phyloP scores from a whole-genome alignment of 2,113 vertebrate genomes.

The Sceloporus tristichus region DNA sequence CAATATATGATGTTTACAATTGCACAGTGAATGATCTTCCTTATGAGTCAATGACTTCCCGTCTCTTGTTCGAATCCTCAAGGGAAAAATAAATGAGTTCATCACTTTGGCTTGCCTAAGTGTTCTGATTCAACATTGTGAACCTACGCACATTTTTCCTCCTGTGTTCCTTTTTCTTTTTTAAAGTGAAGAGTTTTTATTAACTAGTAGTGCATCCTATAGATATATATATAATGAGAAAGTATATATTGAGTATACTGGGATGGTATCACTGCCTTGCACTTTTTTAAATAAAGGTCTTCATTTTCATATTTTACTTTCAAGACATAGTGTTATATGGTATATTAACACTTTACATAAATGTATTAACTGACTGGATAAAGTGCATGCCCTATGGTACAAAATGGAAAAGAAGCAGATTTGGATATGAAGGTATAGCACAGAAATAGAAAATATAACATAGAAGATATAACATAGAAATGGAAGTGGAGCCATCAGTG shows the following conservation, averaged over 20 bases:
- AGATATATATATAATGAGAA: constrained; percentile 49
- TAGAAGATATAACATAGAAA: background rate
- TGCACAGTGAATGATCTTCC: constrained; percentile 76
- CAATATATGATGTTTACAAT: constrained; percentile 77
- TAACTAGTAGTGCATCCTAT: constrained; percentile 45
- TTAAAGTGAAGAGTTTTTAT: constrained; percentile 52
- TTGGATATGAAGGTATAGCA: background rate
- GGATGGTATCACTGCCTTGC: constrained; percentile 59
- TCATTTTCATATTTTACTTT: constrained; percentile 51
- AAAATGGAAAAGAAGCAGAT: background rate
- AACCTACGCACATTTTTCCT: constrained; percentile 61
- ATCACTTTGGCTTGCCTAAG: constrained; percentile 65
- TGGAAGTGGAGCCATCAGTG: background rate
- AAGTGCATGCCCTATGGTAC: background rate
- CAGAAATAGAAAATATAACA: background rate
- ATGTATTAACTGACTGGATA: background rate
- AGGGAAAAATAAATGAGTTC: constrained; percentile 74
- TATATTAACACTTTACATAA: background rate
- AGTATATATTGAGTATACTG: constrained; percentile 52
- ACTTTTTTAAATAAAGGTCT: background rate
- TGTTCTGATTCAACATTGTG: constrained; percentile 72
- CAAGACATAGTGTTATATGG: background rate
- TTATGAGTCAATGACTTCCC: constrained; percentile 81
- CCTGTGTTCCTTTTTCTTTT: constrained; percentile 62
- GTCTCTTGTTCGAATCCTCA: constrained; percentile 77